Percentiles rank a stretch among this genome's conserved stretches.
phyloP scores from a whole-genome alignment of 2,113 vertebrate species.

The Pheucticus melanocephalus region DNA sequence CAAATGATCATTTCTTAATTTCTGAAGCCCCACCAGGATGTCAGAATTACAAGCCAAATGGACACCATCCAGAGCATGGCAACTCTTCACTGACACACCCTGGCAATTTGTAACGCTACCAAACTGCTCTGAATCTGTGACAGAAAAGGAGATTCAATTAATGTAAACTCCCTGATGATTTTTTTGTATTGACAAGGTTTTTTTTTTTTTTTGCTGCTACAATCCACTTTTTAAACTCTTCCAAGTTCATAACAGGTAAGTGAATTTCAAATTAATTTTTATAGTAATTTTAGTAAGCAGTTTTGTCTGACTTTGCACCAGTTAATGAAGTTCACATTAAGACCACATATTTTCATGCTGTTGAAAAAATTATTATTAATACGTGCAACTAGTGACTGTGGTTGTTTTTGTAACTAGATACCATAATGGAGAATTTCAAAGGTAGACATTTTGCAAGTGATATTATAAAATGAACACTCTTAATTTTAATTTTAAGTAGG shows the following conservation, averaged over 20 bases:
- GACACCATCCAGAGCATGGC: not conserved
- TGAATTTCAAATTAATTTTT: not conserved
- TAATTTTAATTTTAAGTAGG: not conserved
- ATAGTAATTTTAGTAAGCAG: not conserved
- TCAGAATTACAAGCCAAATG: not conserved
- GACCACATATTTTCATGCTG: not conserved
- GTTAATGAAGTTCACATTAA: not conserved
- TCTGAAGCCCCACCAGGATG: not conserved
- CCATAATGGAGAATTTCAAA: not conserved
- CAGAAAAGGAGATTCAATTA: not conserved
- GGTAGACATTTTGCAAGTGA: not conserved
- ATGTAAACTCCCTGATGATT: not conserved
- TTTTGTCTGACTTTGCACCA: not conserved
- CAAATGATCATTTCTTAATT: not conserved
- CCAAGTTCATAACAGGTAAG: not conserved
- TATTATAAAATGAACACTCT: not conserved
- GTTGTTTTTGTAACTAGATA: not conserved
- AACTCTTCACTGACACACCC: not conserved
- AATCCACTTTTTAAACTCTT: not conserved
- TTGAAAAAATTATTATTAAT: not conserved
- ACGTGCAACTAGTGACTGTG: not conserved
- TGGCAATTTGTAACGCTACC: not conserved
- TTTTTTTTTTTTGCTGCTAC: not conserved
- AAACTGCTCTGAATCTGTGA: not conserved
- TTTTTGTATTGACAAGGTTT: rapidly evolving